Evolutionary conservation across 2,113 vertebrate species (phyloP), one percentile per base, ranked within the genome.

Genomic region (Epinephelus lanceolatus): DNA sequence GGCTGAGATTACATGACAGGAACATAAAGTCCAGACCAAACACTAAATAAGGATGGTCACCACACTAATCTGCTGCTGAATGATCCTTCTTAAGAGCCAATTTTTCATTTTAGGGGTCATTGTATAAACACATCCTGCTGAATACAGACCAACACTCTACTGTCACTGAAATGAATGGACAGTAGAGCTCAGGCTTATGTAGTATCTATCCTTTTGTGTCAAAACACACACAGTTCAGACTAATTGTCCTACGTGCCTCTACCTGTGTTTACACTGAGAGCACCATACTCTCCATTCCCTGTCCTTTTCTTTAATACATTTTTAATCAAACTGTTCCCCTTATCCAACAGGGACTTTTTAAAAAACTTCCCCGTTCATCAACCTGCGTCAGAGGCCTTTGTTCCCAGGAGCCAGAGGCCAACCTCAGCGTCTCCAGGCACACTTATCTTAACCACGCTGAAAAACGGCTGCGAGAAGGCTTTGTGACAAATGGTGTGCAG

Each of bases 211-310:
- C 72, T 70, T 76, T 78, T 75, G 66, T 87, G 85, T 91, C 83
- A 73, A 72, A 90, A 85, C 81, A 85, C 67, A 74, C 61, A 74
- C 60, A 40, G 71, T 69, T 19, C 59, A 78, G 68, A 80, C 47
- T 79, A 71, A 84, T 53, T 25, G 33, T 59, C 63, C 30, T 4
- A n/a, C 23, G 21, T 67, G 65, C 37, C 51, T 84, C 72, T 56
- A 83, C 78, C 81, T 86, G 81, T 89, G 81, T 91, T 88, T 77
- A 88, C 80, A 74, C 75, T 25, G 40, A 49, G 47, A 84, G 37
- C 78, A 66, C 52, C 66, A 83, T 51, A 37, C 67, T 71, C 47
- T 65, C 42, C 42, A 12, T 45, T 45, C 11, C 42, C 11, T 2
- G 11, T 40, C 45, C 60, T 60, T 56, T 63, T 51, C 62, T 79